Base-by-base conservation (phyloP, 2,888 invertebrate species). In the Pristionchus arcanus region DNA sequence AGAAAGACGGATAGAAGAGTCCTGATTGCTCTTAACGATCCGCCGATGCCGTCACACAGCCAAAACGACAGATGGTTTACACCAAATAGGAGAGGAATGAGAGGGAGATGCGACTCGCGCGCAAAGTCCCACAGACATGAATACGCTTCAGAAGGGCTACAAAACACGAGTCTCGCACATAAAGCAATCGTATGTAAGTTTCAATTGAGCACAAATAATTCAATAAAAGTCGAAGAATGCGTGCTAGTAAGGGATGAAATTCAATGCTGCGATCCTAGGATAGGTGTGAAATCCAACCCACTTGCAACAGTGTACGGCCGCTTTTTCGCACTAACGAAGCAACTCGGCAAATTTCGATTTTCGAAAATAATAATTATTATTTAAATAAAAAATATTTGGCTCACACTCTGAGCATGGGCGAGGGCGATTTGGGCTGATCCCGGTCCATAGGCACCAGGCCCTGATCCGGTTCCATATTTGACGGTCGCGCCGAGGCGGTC, bases 331-430 rank as follows among this genome's bases (percentile, higher is more conserved):
- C 81, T 53, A 81, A 74, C 74, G 74, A 49, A 53, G 81, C 81
- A 53, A 25, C 42, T 21, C 7, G 42, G 37, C 11, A 77, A 42
- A 16, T 49, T 25, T 28, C 3, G 3, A n/a, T 16, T 81, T 53
- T 81, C n/a, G 49, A n/a, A 42, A 37, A 21, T 13, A 53, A 34
- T 19, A 0, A 31, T 1, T 16, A 71, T 31, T 71, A n/a, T n/a
- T n/a, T n/a, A n/a, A 11, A 71, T 31, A 16, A 71, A 34, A 34
- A 13, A 25, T 68, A 15, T 15, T 25, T 2, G 16, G 34, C 84
- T 85, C 84, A 85, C 84, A 85, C 84, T 85, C 84, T 31, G 19
- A 85, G 84, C 84, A 85, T 55, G 34, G 84, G 84, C 84, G 84
- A 85, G 1, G 84, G 84, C 31, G 84, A 85, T 59, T 85, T 85